Conservation (phyloP, 2,888 invertebrate species). For the Clivina fossor region DNA sequence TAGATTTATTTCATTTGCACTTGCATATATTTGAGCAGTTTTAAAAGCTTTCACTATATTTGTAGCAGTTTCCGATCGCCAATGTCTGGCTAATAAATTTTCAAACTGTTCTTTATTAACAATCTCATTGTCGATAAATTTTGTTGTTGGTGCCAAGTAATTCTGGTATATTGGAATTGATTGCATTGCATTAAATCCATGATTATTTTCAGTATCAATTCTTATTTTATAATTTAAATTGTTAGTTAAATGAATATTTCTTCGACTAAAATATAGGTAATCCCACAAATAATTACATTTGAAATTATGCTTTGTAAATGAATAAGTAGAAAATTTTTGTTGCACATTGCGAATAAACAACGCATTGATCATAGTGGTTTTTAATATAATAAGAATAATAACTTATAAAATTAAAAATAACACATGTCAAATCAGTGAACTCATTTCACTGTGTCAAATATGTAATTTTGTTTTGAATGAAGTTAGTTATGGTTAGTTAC, state of each 20-base stretch:
- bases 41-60: constrained; percentile 48
- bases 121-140: neutral
- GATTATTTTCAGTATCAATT: constrained; percentile 24
- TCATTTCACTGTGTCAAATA: no score
- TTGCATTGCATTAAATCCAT: constrained; percentile 27
- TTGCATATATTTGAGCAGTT: constrained; percentile 44
- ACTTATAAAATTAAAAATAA: no score
- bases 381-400: no score
- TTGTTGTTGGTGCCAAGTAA: neutral
- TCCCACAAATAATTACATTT: neutral
- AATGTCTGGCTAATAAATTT: constrained; percentile 42
- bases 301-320: no score
- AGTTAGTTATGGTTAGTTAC: no score
- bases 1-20: constrained; percentile 44
- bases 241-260: constrained; percentile 8
- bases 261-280: neutral
- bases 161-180: constrained; percentile 14
- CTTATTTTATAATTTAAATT: constrained; percentile 9
- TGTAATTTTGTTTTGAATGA: no score
- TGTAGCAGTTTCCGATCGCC: constrained; percentile 42
- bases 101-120: constrained; percentile 40
- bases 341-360: no score
- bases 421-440: no score
- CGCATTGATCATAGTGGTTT: no score
- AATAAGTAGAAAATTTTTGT: no score